Evolutionary conservation across 2,113 vertebrate species (phyloP).

Genomic region (Cephalophus harveyi): DNA sequence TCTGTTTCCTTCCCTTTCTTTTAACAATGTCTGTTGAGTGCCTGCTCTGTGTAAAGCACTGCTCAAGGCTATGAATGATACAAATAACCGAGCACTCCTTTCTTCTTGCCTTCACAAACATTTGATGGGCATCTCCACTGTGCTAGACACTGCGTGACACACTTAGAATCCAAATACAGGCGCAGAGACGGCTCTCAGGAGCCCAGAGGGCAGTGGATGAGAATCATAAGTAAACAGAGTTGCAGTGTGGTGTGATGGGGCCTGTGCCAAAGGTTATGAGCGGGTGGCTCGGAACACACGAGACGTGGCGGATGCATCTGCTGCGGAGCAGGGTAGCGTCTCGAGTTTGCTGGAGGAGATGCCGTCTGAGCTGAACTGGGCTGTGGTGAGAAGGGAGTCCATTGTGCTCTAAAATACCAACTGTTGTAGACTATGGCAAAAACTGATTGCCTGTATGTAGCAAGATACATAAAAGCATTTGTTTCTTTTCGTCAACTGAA

Average conservation of each 20-base stretch:
- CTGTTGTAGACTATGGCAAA: background rate
- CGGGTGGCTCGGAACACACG: background rate
- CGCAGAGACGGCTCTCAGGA: background rate
- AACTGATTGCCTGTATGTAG: background rate
- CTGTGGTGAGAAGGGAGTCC: background rate
- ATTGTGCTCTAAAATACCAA: background rate
- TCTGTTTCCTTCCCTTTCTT: background rate
- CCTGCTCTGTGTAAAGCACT: background rate
- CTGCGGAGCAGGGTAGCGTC: accelerated
- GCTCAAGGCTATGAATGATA: background rate
- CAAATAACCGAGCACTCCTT: background rate
- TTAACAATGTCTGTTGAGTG: background rate
- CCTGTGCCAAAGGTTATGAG: background rate
- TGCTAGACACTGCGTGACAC: background rate
- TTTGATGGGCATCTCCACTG: background rate
- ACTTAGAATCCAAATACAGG: background rate
- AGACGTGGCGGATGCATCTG: background rate
- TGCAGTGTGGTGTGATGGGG: background rate
- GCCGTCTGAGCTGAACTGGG: background rate
- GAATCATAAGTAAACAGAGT: background rate
- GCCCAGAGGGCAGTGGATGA: background rate
- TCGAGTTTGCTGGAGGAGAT: background rate
- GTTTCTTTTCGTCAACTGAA: conserved; percentile 18
- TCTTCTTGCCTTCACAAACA: background rate
- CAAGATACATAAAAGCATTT: background rate